Base-by-base conservation (phyloP, 2,113 vertebrate species). In the rat (Rattus norvegicus) region DNA sequence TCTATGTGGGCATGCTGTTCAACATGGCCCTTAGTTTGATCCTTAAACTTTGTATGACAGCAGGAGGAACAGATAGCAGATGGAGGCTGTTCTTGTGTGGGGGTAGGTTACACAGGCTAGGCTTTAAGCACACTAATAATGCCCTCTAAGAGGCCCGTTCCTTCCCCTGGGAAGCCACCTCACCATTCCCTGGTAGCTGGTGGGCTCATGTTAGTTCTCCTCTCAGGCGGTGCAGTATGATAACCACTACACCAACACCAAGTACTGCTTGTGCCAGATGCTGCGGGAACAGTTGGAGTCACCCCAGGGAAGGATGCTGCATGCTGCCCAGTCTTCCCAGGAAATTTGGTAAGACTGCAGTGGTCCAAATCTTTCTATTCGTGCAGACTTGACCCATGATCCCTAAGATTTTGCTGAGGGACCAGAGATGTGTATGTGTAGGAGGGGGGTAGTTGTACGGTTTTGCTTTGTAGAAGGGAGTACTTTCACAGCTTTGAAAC, bases 241-340 rank as follows among this genome's bases (percentile, higher is more conserved):
- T 59, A 99, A 99, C 98, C 98, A 99, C 90, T 99, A 99, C 91
- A 99, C 99, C 97, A 99, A 99, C 98, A 99, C 99, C 22, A 99
- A 99, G 96, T 99, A 99, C 97, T 99, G 99, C 95, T 98, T 99
- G 97, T 99, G 99, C 97, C 99, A 99, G 98, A 99, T 99, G 99
- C 98, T 99, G 70, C 96, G 99, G 67, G 99, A 99, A 85, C 99
- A 99, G 95, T 63, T 99, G 98, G 99, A 99, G 98, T 99, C 99
- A 19, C 96, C 99, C 28, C 98, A 99, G 98, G 99, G 99, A 70
- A 99, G 99, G 97, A 98, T 98, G 97, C 98, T 99, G 16, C 99
- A 99, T 26, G 99, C 99, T 0, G 99, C 99, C 0, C 99, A 99
- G 97, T 99, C 99, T 97, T 98, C 97, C 30, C 97, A 92, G 26